These are phyloP conservation scores for Hofmannophila pseudospretella DNA, from an alignment of 2,888 invertebrate genomes.

Conservation along the genomic window DNA sequence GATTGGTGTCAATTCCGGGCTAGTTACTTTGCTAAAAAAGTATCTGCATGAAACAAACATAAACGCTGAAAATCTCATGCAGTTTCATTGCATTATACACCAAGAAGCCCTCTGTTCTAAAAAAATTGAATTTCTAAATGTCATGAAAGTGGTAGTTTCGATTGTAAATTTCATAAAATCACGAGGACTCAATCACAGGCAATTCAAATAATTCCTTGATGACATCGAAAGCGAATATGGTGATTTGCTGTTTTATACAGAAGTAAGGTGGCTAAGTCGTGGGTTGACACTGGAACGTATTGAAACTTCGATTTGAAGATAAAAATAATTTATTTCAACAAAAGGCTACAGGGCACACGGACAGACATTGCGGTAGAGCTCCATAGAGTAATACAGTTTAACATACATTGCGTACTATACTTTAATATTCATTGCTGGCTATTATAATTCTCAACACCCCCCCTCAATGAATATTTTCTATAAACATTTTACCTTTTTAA, in stretches of 20 bases:
- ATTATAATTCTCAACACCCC: no score
- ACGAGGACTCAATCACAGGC: conserved; percentile 8
- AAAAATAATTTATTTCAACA: no score
- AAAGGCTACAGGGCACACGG: no score
- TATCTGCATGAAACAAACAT: conserved; percentile 11
- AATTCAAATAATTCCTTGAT: not conserved
- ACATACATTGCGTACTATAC: no score
- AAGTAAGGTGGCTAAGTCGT: conserved; percentile 1
- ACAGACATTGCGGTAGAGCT: no score
- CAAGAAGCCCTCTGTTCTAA: conserved; percentile 12
- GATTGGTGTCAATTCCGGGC: conserved; percentile 19
- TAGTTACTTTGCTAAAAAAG: conserved; percentile 20
- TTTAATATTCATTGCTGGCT: no score
- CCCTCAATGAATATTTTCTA: no score
- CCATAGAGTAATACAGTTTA: no score
- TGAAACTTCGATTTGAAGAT: no score
- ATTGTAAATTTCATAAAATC: conserved; percentile 19
- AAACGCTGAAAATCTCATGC: conserved; percentile 10
- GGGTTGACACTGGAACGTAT: not conserved
- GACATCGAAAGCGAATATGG: not conserved
- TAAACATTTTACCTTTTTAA: no score
- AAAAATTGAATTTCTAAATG: conserved; percentile 10
- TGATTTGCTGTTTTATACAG: not conserved
- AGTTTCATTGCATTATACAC: conserved; percentile 13
- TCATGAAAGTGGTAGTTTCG: conserved; percentile 14